Evolutionary conservation across 1,140 invertebrate genomes (phyloP).

Genomic region (Doryteuthis pealeii): DNA sequence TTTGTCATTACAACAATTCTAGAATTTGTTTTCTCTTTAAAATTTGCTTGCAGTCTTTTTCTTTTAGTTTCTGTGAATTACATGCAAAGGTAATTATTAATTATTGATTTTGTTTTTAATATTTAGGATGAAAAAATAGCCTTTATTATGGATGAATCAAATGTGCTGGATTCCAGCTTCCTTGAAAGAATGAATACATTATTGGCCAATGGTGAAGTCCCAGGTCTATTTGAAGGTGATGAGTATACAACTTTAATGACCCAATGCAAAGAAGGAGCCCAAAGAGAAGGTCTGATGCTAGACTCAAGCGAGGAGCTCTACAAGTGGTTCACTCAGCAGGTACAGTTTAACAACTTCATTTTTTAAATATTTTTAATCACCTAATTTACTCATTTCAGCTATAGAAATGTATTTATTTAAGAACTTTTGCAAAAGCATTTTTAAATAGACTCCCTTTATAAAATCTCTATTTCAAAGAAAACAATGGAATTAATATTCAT

Average conservation of each 20-base stretch:
- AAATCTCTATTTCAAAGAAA: too few species aligned
- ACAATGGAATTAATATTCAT: too few species aligned
- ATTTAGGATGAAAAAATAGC: constrained; percentile 91
- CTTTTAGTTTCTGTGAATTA: too few species aligned
- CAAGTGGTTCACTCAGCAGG: constrained; percentile 93
- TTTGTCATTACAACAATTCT: too few species aligned
- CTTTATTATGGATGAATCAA: constrained; percentile 99
- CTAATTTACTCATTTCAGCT: too few species aligned
- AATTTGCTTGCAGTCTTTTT: too few species aligned
- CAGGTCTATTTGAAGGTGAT: constrained; percentile 71
- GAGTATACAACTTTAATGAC: constrained; percentile 99
- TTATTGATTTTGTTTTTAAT: background rate
- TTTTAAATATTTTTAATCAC: too few species aligned
- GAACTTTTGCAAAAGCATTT: too few species aligned
- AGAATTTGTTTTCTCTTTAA: too few species aligned
- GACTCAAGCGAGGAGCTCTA: constrained; percentile 98
- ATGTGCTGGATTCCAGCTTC: constrained; percentile 98
- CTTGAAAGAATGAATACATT: constrained; percentile 99
- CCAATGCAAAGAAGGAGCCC: constrained; percentile 98
- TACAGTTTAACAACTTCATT: constrained; percentile 28
- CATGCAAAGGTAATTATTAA: too few species aligned
- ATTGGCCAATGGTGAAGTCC: constrained; percentile 96
- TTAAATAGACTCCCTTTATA: too few species aligned
- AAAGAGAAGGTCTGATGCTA: constrained; percentile 95
- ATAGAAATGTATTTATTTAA: too few species aligned